These are phyloP conservation scores for Tetheella fluctuosa DNA, from an alignment of 2,888 invertebrate genomes.

Conservation along the genomic window DNA sequence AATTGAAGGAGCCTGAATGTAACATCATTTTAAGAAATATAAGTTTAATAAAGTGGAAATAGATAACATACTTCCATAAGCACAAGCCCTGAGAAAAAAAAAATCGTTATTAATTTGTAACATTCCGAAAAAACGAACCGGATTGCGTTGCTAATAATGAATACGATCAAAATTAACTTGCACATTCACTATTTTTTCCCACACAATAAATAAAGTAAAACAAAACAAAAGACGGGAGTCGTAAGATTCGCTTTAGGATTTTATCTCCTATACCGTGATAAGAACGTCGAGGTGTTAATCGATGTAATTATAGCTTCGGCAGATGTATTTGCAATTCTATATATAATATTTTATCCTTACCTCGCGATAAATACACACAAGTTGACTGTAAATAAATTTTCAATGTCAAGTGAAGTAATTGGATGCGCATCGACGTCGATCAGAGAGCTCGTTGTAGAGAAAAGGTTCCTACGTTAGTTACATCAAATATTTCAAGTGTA, in stretches of 20 bases:
- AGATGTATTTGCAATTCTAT: constrained; percentile 49
- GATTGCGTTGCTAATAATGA: too few species aligned
- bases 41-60: too few species aligned
- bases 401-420: constrained; percentile 73
- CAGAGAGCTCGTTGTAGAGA: constrained; percentile 30
- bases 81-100: too few species aligned
- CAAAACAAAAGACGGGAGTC: constrained; percentile 1
- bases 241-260: constrained; percentile 14
- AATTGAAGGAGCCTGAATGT: too few species aligned
- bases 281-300: constrained; percentile 39
- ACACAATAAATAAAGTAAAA: neutral
- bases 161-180: neutral
- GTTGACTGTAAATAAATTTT: constrained; percentile 64
- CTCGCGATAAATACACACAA: constrained; percentile 65
- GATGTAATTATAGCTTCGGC: constrained; percentile 47
- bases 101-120: too few species aligned
- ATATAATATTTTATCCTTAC: constrained; percentile 59
- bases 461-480: neutral
- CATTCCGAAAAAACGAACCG: too few species aligned
- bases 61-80: too few species aligned
- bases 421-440: constrained; percentile 64
- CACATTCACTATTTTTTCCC: neutral
- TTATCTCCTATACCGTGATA: constrained; percentile 20
- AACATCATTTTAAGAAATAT: too few species aligned
- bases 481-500: neutral